Conservation (phyloP, 2,888 invertebrate genomes). For the Plebejus argus region DNA sequence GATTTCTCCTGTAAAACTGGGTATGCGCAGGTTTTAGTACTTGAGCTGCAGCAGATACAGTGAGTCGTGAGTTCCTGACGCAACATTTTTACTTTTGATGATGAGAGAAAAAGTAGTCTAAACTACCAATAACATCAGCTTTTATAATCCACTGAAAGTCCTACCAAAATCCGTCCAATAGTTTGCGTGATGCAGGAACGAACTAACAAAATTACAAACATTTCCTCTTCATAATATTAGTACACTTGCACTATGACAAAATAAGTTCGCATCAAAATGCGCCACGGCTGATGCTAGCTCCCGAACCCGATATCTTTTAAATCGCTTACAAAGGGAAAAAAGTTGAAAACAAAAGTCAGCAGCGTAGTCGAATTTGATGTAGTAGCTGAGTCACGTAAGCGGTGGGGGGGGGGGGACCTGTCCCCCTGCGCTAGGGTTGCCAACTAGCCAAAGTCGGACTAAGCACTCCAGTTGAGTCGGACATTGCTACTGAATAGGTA, state of each 20-base stretch:
- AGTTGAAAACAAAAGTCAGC: slow-evolving; percentile 57
- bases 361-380: slow-evolving; percentile 70
- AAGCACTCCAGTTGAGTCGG: too few species aligned
- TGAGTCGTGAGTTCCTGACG: too few species aligned
- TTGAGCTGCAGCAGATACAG: too few species aligned
- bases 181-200: background rate
- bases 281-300: background rate
- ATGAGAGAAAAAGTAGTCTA: too few species aligned
- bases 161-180: background rate
- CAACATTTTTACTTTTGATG: too few species aligned
- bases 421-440: slow-evolving; percentile 34
- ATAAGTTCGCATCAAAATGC: background rate
- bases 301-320: slow-evolving; percentile 10
- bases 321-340: slow-evolving; percentile 63
- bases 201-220: background rate
- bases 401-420: slow-evolving; percentile 45
- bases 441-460: background rate
- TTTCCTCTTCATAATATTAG: background rate
- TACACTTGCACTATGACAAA: background rate
- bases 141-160: background rate
- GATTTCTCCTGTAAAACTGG: too few species aligned
- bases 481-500: too few species aligned
- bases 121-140: too few species aligned
- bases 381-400: slow-evolving; percentile 74
- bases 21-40: too few species aligned